phyloP scores from a whole-genome alignment of 1,140 invertebrate species.

The Bombus superbus region DNA sequence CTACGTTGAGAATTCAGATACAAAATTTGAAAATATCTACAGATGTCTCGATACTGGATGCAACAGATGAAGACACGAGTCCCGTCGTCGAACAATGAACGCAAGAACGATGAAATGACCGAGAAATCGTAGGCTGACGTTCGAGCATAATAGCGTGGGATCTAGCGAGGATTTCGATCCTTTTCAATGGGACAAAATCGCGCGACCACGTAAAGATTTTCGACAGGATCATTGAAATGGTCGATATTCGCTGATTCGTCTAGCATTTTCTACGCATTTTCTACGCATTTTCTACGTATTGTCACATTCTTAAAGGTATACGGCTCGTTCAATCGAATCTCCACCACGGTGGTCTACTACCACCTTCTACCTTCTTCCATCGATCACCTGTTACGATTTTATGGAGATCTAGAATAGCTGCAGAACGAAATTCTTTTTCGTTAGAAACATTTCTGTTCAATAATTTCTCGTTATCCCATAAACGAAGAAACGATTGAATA shows the following conservation, averaged over 20 bases:
- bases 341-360: constrained; percentile 29
- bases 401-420: background rate
- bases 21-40: background rate
- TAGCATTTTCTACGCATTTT: constrained; percentile 11
- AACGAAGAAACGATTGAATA: too few species aligned
- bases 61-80: constrained; percentile 6
- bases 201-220: constrained; percentile 22
- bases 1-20: background rate
- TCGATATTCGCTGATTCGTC: constrained; percentile 27
- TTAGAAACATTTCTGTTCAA: background rate
- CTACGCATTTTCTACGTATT: constrained; percentile 28
- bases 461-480: background rate
- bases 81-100: background rate
- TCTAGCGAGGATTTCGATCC: constrained; percentile 41
- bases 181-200: constrained; percentile 32
- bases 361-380: background rate
- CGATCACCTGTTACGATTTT: background rate
- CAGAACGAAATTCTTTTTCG: background rate
- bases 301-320: constrained; percentile 32
- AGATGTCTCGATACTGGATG: background rate
- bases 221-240: constrained; percentile 28
- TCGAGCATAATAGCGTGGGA: constrained; percentile 29
- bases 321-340: background rate
- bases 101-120: constrained; percentile 24
- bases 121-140: constrained; percentile 33